phyloP scores from a whole-genome alignment of 2,113 vertebrate genomes.

The Probosciger aterrimus region DNA sequence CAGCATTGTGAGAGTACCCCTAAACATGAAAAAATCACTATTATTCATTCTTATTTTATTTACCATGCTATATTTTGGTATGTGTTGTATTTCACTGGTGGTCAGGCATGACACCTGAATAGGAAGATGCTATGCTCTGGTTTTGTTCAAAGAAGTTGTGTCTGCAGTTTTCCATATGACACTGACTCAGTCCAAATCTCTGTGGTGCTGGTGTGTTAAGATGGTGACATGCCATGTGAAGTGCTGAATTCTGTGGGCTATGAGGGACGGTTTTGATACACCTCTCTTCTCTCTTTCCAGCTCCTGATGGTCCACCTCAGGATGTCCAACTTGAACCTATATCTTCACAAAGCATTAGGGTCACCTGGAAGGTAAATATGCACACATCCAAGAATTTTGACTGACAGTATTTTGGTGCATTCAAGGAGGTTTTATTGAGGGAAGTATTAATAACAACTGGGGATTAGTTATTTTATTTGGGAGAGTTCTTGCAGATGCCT shows the following conservation, averaged over 20 bases:
- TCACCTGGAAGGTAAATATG: slow-evolving; percentile 94
- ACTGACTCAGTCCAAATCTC: neutral
- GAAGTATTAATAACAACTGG: neutral
- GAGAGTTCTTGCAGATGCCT: neutral
- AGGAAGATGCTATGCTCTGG: neutral
- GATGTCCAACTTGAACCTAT: slow-evolving; percentile 93
- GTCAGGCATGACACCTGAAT: neutral
- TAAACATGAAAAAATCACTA: neutral
- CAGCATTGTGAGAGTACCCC: fast-evolving
- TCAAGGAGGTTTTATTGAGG: neutral
- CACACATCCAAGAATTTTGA: neutral
- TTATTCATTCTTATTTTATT: neutral
- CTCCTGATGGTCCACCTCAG: slow-evolving; percentile 94
- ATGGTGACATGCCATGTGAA: neutral
- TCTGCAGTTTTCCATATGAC: neutral
- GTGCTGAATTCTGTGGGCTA: neutral
- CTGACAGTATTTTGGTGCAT: neutral
- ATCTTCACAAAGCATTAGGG: slow-evolving; percentile 97
- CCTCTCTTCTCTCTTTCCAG: slow-evolving; percentile 70
- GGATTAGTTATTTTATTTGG: neutral
- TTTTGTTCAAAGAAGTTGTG: neutral
- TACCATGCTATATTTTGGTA: neutral
- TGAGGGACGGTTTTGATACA: neutral
- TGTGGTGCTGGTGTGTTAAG: neutral
- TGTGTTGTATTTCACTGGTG: neutral